Conservation (phyloP, 2,113 vertebrate genomes). For the Mesocricetus auratus region DNA sequence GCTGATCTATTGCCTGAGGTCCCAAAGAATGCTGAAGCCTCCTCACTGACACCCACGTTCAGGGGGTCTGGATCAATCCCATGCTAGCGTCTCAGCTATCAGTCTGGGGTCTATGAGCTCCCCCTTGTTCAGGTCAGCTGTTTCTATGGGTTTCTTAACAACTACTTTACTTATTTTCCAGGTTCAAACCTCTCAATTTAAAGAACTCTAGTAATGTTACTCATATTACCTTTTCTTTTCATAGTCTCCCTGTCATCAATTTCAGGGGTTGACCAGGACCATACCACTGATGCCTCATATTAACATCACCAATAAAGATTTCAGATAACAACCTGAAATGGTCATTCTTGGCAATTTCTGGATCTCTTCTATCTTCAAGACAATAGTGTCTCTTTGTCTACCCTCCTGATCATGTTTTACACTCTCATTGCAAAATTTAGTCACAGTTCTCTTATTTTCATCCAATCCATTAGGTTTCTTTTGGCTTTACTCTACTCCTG, state of each 20-base stretch:
- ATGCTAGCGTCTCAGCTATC: too few species aligned
- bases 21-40: too few species aligned
- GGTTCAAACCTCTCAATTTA: constrained; percentile 4
- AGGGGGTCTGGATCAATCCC: too few species aligned
- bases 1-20: too few species aligned
- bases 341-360: constrained; percentile 1
- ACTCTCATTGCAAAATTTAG: not conserved
- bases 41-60: too few species aligned
- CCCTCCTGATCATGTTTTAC: not conserved
- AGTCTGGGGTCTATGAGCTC: too few species aligned
- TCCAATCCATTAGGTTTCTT: not conserved
- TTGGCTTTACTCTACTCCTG: not conserved
- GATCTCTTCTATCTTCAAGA: constrained; percentile 19
- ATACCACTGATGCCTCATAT: constrained; percentile 2
- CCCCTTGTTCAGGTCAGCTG: too few species aligned
- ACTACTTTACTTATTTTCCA: constrained; percentile 11
- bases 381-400: constrained; percentile 3
- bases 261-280: not conserved
- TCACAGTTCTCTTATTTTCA: not conserved
- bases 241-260: not conserved
- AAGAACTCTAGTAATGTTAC: not conserved
- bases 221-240: not conserved
- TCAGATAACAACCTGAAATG: constrained; percentile 6
- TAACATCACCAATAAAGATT: constrained; percentile 27
- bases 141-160: too few species aligned